A percentile compares a stretch with the other conserved stretches of the same genome.
Conservation (phyloP, 2,888 invertebrate genomes). For the Patella ulyssiponensis region DNA sequence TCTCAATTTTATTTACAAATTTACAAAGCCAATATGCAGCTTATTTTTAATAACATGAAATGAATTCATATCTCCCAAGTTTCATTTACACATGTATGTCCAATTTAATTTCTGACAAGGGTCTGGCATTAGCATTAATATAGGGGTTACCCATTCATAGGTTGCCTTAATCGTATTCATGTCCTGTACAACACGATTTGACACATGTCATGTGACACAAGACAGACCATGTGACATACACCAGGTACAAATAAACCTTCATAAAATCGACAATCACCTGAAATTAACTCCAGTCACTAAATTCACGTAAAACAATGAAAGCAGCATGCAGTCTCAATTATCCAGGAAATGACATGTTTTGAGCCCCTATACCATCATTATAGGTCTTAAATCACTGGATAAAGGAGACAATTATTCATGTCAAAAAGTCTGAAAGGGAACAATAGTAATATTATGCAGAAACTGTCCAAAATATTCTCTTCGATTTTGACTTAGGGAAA, state of each 20-base stretch:
- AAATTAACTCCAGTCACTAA: neutral
- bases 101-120: no score
- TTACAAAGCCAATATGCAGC: no score
- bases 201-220: constrained; percentile 6
- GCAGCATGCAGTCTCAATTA: constrained; percentile 11
- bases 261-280: neutral
- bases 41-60: no score
- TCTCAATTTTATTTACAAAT: no score
- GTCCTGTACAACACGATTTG: neutral
- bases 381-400: neutral
- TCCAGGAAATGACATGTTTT: neutral
- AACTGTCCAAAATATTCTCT: no score
- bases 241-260: neutral
- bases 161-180: no score
- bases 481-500: no score
- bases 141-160: no score
- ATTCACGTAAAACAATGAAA: neutral
- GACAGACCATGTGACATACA: neutral
- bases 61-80: no score
- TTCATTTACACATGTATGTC: no score
- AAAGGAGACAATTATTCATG: neutral
- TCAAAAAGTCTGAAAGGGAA: neutral
- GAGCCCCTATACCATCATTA: constrained; percentile 2
- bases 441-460: neutral
- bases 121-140: no score